phyloP scores from a whole-genome alignment of 2,113 vertebrate genomes.

The Xyrauchen texanus region DNA sequence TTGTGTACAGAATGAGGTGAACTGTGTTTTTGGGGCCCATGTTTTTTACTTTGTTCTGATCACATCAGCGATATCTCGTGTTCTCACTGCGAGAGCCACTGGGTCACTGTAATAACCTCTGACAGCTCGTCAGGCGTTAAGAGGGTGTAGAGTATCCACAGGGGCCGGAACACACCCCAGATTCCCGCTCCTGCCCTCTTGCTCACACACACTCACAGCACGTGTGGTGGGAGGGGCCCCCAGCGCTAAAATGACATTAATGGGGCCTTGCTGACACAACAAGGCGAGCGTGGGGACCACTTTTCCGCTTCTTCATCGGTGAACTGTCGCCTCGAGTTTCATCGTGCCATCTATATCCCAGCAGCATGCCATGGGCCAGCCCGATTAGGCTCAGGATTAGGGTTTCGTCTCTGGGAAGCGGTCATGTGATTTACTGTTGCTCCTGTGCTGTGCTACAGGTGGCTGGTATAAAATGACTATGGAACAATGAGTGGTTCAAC shows the following conservation, averaged over 20 bases:
- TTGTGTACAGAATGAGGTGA: not conserved
- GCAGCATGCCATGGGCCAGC: slow-evolving; percentile 52
- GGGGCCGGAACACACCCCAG: slow-evolving; percentile 71
- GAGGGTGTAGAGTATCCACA: slow-evolving; percentile 79
- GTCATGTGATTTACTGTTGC: slow-evolving; percentile 80
- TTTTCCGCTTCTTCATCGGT: slow-evolving; percentile 78
- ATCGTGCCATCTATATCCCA: slow-evolving; percentile 67
- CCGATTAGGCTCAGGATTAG: slow-evolving; percentile 71
- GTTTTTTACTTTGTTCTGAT: not conserved
- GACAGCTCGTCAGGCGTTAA: slow-evolving; percentile 77
- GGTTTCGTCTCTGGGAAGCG: slow-evolving; percentile 76
- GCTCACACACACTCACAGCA: slow-evolving; percentile 54
- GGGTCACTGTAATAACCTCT: slow-evolving; percentile 72
- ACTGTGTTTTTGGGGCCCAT: not conserved
- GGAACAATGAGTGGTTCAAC: slow-evolving; percentile 62
- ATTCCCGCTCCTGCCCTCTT: slow-evolving; percentile 72
- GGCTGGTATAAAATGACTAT: slow-evolving; percentile 71
- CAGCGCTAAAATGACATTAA: slow-evolving; percentile 81
- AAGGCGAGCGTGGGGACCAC: slow-evolving; percentile 75
- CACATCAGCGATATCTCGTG: slow-evolving; percentile 22
- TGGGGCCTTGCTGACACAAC: slow-evolving; percentile 80
- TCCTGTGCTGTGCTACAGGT: slow-evolving; percentile 66
- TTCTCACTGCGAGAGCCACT: slow-evolving; percentile 16
- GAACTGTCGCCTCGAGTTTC: slow-evolving; percentile 76
- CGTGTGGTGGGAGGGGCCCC: slow-evolving; percentile 65